Conservation (phyloP, 2,113 vertebrate species). For the Planiliza haematocheilus region DNA sequence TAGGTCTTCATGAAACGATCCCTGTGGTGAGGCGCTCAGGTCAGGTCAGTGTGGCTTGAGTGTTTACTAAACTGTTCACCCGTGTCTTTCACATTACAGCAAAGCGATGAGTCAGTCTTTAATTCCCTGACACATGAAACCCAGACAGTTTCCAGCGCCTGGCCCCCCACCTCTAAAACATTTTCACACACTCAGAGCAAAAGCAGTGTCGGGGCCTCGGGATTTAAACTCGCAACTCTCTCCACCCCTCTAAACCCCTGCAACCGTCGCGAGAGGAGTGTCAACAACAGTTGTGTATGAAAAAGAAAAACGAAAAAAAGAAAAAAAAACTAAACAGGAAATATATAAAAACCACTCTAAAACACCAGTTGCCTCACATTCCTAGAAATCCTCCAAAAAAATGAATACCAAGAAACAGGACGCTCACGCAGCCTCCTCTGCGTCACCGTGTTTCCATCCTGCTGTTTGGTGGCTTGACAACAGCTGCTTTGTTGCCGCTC, state of each 20-base stretch:
- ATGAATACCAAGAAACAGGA: constrained; percentile 83
- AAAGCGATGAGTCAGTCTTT: constrained; percentile 1
- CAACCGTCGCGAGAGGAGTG: not conserved
- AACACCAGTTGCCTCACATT: constrained; percentile 74
- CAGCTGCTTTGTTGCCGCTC: constrained; percentile 61
- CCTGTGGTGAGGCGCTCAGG: not conserved
- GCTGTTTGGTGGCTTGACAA: constrained; percentile 62
- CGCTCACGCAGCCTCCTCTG: constrained; percentile 54
- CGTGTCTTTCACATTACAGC: not conserved
- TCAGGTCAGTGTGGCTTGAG: constrained; percentile 3
- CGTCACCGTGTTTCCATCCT: constrained; percentile 73
- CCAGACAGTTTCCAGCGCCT: not conserved
- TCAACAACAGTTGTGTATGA: constrained; percentile 4
- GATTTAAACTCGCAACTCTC: constrained; percentile 2
- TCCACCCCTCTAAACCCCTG: not conserved
- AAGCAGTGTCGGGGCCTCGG: not conserved
- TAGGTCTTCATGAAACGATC: not conserved
- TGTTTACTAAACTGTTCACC: not conserved
- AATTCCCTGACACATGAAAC: not conserved
- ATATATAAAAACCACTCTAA: constrained; percentile 42
- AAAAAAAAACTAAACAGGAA: constrained; percentile 56
- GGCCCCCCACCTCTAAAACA: not conserved
- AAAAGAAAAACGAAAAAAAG: not conserved
- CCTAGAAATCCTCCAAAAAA: constrained; percentile 81
- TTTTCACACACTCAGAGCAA: not conserved